Evolutionary conservation across 2,888 invertebrate species (phyloP), one percentile per base, ranked within the genome.

Genomic region (Polyploca ridens): DNA sequence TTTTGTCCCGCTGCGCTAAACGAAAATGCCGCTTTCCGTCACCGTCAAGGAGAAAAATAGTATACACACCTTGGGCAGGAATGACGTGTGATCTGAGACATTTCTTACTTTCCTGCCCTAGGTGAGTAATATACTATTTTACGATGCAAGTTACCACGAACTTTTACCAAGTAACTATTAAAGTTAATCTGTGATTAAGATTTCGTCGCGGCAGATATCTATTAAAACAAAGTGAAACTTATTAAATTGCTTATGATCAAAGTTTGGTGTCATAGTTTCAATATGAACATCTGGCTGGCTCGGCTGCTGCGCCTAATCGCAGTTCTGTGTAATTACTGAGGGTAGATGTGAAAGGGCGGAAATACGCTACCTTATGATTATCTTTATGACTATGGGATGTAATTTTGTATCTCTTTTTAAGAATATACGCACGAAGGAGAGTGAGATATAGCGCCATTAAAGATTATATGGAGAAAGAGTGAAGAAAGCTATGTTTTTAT

Each of bases 181-280:
- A 35, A 27, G 27, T 35, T 3, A 35, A 35, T 35, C 35, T 1
- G 35, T 44, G 44, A 7, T 38, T 38, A 8, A 38, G 49, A 19
- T 19, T 54, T 19, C 19, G 54, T 19, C 7, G 4, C n/a, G 54
- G 7, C n/a, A 49, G 49, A 19, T 19, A 19, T 7, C 19, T 10
- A 19, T 19, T 54, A 19, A 54, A 54, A 54, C 54, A 54, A 54
- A 19, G 54, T 19, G 54, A 10, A 54, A 54, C 10, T 54, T 19
- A 54, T 54, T 54, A 54, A 54, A 19, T 54, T 54, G 19, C 49
- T 49, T 49, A 49, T 49, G 19, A 54, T 54, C 54, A 19, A 54
- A 54, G 54, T 54, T 54, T 19, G 54, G 54, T 54, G 54, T 54
- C n/a, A 54, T 54, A 54, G 54, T 54, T 54, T 54, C 19, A 54